phyloP scores from a whole-genome alignment of 2,888 invertebrate species.

The Gisinianus flammeolus region DNA sequence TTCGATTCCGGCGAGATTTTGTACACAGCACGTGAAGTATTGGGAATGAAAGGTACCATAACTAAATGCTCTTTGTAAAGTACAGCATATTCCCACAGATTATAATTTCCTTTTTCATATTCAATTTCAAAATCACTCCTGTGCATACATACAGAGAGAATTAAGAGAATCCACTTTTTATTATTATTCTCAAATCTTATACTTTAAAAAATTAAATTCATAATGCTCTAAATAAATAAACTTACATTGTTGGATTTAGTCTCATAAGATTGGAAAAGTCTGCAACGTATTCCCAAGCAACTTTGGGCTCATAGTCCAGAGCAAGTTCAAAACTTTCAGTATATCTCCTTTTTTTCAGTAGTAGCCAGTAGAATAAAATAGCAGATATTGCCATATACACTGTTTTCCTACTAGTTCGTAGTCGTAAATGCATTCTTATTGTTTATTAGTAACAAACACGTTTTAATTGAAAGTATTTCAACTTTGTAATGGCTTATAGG shows the following conservation, averaged over 20 bases:
- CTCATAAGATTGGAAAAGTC: slow-evolving; percentile 76
- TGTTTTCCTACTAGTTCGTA: slow-evolving; percentile 41
- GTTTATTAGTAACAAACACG: neutral
- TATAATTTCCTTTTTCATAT: slow-evolving; percentile 70
- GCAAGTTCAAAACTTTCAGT: slow-evolving; percentile 62
- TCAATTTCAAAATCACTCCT: slow-evolving; percentile 59
- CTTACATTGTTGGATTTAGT: slow-evolving; percentile 76
- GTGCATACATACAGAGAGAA: too few species aligned
- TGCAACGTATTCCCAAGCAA: slow-evolving; percentile 76
- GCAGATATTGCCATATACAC: neutral
- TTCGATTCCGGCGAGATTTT: slow-evolving; percentile 65
- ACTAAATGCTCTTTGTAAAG: slow-evolving; percentile 71
- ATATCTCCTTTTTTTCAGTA: slow-evolving; percentile 44
- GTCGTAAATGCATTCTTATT: slow-evolving; percentile 35
- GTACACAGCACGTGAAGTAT: slow-evolving; percentile 68
- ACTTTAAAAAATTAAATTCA: neutral
- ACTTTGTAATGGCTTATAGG: too few species aligned
- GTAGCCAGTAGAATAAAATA: slow-evolving; percentile 47
- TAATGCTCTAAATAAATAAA: too few species aligned
- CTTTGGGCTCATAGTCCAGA: slow-evolving; percentile 68
- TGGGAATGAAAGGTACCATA: slow-evolving; percentile 70
- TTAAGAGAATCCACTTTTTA: too few species aligned
- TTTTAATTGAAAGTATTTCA: neutral
- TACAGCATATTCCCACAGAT: slow-evolving; percentile 74
- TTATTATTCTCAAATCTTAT: too few species aligned